Conservation (phyloP, 2,113 vertebrate genomes). For the Chaenocephalus aceratus region DNA sequence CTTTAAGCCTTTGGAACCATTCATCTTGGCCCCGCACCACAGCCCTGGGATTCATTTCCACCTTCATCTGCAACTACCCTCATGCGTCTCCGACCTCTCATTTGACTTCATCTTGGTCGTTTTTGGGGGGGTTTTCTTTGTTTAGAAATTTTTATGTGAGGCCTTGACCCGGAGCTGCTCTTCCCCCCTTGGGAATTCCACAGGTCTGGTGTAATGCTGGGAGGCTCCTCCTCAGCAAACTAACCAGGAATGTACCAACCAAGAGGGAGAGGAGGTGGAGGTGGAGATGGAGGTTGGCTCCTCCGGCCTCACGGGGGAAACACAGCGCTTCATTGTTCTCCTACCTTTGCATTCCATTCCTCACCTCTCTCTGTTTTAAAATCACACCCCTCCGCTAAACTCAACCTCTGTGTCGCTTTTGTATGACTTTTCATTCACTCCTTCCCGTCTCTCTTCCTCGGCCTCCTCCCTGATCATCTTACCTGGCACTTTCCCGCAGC, state of each 20-base stretch:
- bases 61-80: slow-evolving; percentile 56
- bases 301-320: slow-evolving; percentile 58
- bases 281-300: slow-evolving; percentile 63
- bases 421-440: slow-evolving; percentile 58
- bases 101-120: slow-evolving; percentile 55
- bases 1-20: slow-evolving; percentile 49
- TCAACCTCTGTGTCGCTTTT: slow-evolving; percentile 50
- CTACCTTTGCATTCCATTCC: slow-evolving; percentile 84
- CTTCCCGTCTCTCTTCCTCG: slow-evolving; percentile 42
- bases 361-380: slow-evolving; percentile 71
- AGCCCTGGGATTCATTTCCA: slow-evolving; percentile 65
- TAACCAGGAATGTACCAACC: slow-evolving; percentile 80
- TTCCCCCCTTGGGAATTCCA: slow-evolving; percentile 80
- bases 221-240: slow-evolving; percentile 81
- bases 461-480: slow-evolving; percentile 47
- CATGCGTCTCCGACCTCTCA: slow-evolving; percentile 46
- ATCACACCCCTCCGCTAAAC: slow-evolving; percentile 69
- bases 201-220: slow-evolving; percentile 81
- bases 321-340: slow-evolving; percentile 84
- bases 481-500: slow-evolving; percentile 56
- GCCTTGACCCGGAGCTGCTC: slow-evolving; percentile 68
- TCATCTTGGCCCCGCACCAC: slow-evolving; percentile 51
- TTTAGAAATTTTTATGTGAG: slow-evolving; percentile 66
- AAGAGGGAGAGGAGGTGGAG: slow-evolving; percentile 24
- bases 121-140: slow-evolving; percentile 30